Base-by-base conservation (phyloP, 1,140 invertebrate genomes). In the Melitaea cinxia region DNA sequence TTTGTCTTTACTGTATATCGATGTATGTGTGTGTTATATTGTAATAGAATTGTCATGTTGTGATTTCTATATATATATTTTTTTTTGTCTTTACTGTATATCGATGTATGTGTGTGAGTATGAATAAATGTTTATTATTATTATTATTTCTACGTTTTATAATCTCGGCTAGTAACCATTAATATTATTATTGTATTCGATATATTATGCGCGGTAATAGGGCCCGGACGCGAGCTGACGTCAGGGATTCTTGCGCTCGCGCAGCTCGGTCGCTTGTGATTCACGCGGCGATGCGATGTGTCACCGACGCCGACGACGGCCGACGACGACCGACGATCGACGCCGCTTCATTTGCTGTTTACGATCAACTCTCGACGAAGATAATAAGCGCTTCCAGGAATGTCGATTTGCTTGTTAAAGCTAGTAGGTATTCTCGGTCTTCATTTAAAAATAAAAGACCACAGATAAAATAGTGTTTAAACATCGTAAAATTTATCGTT, bases 271-370 rank as follows among this genome's bases (percentile, higher is more conserved):
- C 55, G 63, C 63, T 63, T 73, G 72, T 88, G 85, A 88, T 78
- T 88, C 85, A 84, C 73, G 75, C 77, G 73, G 53, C 75, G 80
- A 85, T 85, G 84, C 74, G 79, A 85, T 85, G 84, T 83, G 83
- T 84, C 83, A 84, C 77, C 75, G 63, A 39, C 71, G 56, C 33
- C 56, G 62, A 53, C 65, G 65, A 58, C 67, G 62, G 53, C 54
- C 65, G 65, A 58, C 56, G 61, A 62, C n/a, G n/a, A n/a, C n/a
- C 65, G 65, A 58, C 67, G 62, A 56, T 50, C 65, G 65, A 58
- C 56, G 61, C 42, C 42, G 42, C 42, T 47, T 47, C 42, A 47
- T 55, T 28, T 17, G 53, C 65, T 73, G 55, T 72, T 77, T 75
- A 76, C 63, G 61, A 80, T 68, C 62, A 45, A 63, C 65, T 64